A percentile compares a stretch with the other conserved stretches of the same genome.
These are phyloP conservation scores for Entomyzon cyanotis DNA, from an alignment of 2,113 vertebrate species.

Conservation along the genomic window DNA sequence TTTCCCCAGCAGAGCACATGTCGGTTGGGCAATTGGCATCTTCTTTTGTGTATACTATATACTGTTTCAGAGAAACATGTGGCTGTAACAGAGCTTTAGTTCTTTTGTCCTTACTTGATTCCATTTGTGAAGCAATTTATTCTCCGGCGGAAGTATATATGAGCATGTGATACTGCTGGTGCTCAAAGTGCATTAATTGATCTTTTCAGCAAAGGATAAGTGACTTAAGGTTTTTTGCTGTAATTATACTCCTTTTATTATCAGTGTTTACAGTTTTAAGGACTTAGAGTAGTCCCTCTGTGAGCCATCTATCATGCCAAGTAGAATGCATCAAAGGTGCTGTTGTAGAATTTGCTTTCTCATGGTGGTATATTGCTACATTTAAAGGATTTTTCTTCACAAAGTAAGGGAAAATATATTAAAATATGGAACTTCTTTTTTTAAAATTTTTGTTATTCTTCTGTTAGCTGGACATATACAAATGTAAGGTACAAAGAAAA, in stretches of 20 bases:
- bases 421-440: not conserved
- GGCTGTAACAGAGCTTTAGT: not conserved
- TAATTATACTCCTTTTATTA: not conserved
- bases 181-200: not conserved
- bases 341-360: not conserved
- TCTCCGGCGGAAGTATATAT: not conserved
- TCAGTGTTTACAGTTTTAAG: not conserved
- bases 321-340: not conserved
- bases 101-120: not conserved
- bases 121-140: not conserved
- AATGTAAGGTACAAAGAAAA: not conserved
- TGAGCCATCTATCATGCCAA: not conserved
- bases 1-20: rapidly evolving
- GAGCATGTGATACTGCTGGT: not conserved
- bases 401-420: not conserved
- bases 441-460: not conserved
- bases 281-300: not conserved
- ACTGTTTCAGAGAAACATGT: not conserved
- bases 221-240: not conserved
- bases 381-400: not conserved
- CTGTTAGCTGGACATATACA: not conserved
- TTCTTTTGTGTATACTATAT: not conserved
- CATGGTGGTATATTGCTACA: not conserved
- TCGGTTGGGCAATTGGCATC: not conserved
- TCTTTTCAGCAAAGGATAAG: not conserved